Conservation (phyloP, 2,888 invertebrate species). For the Busseola fusca region DNA sequence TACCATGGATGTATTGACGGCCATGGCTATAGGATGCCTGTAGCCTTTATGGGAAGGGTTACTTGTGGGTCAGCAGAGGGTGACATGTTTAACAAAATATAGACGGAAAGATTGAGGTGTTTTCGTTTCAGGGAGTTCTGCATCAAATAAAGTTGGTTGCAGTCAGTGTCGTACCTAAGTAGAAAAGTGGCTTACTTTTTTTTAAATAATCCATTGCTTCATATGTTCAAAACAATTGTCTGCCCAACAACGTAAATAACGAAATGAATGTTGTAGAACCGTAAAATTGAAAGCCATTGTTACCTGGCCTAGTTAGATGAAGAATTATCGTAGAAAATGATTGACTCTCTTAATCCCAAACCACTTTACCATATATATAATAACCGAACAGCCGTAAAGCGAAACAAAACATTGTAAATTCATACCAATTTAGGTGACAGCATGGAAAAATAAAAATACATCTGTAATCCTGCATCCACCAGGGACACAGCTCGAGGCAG, state of each 20-base stretch:
- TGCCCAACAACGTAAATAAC: not conserved
- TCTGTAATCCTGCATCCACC: slow-evolving; percentile 51
- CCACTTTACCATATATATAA: slow-evolving; percentile 19
- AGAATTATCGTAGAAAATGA: not conserved
- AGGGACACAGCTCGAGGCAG: slow-evolving; percentile 50
- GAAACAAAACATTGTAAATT: slow-evolving; percentile 54
- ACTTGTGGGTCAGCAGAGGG: slow-evolving; percentile 35
- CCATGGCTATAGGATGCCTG: slow-evolving; percentile 23
- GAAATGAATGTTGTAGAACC: not conserved
- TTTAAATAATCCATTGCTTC: not conserved
- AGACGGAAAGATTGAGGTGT: not conserved
- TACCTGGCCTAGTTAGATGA: not conserved
- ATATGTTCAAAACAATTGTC: not conserved
- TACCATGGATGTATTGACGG: slow-evolving; percentile 46
- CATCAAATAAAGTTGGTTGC: not conserved
- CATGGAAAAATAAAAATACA: slow-evolving; percentile 57
- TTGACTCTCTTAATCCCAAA: slow-evolving; percentile 34
- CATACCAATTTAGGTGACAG: slow-evolving; percentile 59
- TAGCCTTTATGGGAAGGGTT: slow-evolving; percentile 45
- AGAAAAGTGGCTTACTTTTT: not conserved
- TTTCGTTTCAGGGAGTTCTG: not conserved
- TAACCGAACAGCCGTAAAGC: slow-evolving; percentile 19
- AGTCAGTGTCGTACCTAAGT: too few relatives aligned
- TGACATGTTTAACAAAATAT: slow-evolving; percentile 8
- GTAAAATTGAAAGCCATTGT: not conserved